Evolutionary conservation across 2,113 vertebrate species (phyloP).

Genomic region (Ageneiosus marmoratus): DNA sequence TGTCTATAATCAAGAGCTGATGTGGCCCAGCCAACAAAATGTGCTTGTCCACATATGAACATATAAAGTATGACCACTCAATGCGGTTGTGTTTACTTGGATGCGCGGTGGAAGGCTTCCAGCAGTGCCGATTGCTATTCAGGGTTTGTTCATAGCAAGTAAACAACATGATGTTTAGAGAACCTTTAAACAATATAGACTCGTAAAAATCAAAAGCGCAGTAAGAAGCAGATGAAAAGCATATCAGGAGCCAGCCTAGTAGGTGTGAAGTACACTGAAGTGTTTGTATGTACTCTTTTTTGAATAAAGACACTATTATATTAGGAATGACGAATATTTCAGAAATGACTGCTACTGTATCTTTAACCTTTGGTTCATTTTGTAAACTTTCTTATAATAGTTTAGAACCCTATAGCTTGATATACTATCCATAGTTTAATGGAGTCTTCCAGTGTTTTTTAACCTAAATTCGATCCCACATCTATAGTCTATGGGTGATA

Average conservation of each 20-base stretch:
- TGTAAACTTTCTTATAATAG: neutral
- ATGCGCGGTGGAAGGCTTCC: constrained; percentile 21
- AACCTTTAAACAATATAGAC: neutral
- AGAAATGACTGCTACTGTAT: neutral
- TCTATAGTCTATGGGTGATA: neutral
- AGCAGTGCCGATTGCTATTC: neutral
- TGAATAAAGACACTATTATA: neutral
- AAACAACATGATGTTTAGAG: neutral
- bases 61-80: neutral
- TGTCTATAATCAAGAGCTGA: constrained; percentile 34
- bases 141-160: constrained; percentile 29
- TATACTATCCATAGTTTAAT: neutral
- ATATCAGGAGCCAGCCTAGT: too few relatives aligned
- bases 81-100: neutral
- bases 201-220: neutral
- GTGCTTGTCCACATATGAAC: neutral
- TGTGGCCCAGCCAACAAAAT: neutral
- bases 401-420: neutral
- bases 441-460: neutral
- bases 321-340: neutral
- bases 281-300: neutral
- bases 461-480: neutral
- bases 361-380: neutral
- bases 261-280: neutral
- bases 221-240: constrained; percentile 21